Base-by-base conservation (phyloP, 2,113 vertebrate species). In the Rhinolophus ferrumequinum region DNA sequence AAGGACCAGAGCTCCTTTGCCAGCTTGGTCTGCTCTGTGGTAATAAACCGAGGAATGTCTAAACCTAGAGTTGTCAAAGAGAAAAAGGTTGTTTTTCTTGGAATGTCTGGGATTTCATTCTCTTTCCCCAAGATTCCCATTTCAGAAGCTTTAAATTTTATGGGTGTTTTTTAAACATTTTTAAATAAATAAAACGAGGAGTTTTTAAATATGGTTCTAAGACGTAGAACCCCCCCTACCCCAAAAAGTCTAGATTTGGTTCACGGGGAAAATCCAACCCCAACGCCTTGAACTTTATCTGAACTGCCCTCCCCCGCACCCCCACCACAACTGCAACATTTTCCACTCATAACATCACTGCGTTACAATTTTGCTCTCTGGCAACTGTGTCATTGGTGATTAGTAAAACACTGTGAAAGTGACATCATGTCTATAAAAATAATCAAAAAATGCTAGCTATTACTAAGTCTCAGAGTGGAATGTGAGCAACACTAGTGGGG, bases 361-460 rank as follows among this genome's bases (percentile, higher is more conserved):
- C 38, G 50, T 89, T 97, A 19, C 62, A 95, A 80, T 88, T 98
- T 92, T 95, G 54, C 81, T 98, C 70, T 92, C 96, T 98, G 95
- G 90, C 72, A 97, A 58, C 56, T 80, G 88, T 92, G 77, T 96
- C 82, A 98, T 22, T 85, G 22, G 22, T 97, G 95, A 98, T 98
- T 92, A 96, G 93, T 92, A 97, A 97, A 98, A 96, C 67, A 94
- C 80, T 88, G 96, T 92, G 92, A 97, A 98, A 86, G 93, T 98
- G 97, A 97, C 92, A 97, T 95, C 97, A 38, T 97, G 93, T 97
- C 97, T 98, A 93, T 97, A 97, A 96, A 44, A 97, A 96, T 96
- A 98, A 96, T 97, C 92, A 97, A 98, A 72, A 98, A 98, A 98
- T 93, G 54, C 70, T 91, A 97, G 94, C 79, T 73, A 88, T 96